A percentile compares a stretch with the other conserved stretches of the same genome.
Evolutionary conservation across 35 echinoderm and acorn worm genomes (phyloP).

Genomic region (Heliocidaris erythrogramma): DNA sequence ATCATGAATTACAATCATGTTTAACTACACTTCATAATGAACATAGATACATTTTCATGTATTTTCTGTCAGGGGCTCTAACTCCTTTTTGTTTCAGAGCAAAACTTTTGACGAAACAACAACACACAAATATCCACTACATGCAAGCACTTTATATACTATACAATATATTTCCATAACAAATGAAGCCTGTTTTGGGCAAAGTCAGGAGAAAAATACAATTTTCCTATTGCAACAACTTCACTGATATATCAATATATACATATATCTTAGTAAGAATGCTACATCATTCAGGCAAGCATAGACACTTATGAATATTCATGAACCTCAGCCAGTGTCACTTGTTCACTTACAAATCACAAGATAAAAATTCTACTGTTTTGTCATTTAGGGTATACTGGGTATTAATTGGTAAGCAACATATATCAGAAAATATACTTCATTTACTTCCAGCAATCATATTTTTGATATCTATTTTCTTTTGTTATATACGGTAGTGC

Average conservation of each 20-base stretch:
- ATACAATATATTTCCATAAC: neutral
- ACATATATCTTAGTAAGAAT: neutral
- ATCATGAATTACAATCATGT: neutral
- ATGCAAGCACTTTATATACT: neutral
- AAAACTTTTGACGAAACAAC: neutral
- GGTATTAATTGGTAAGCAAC: no score
- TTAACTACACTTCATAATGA: neutral
- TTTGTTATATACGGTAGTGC: neutral
- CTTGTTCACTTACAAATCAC: neutral
- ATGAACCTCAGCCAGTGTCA: neutral
- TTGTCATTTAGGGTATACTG: no score
- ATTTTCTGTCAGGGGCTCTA: neutral
- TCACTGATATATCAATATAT: neutral
- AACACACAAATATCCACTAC: neutral
- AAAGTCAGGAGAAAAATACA: neutral
- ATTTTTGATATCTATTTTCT: neutral
- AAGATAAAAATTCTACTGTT: no score
- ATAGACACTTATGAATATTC: conserved; percentile 2
- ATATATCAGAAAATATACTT: neutral
- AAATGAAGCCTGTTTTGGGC: neutral
- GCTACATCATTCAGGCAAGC: neutral
- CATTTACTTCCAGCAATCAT: neutral
- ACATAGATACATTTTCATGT: neutral
- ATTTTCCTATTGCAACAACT: neutral
- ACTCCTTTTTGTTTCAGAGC: neutral